Evolutionary conservation across 23 tunicate species (phyloP).

Genomic region (Clavelina lepadiformis): DNA sequence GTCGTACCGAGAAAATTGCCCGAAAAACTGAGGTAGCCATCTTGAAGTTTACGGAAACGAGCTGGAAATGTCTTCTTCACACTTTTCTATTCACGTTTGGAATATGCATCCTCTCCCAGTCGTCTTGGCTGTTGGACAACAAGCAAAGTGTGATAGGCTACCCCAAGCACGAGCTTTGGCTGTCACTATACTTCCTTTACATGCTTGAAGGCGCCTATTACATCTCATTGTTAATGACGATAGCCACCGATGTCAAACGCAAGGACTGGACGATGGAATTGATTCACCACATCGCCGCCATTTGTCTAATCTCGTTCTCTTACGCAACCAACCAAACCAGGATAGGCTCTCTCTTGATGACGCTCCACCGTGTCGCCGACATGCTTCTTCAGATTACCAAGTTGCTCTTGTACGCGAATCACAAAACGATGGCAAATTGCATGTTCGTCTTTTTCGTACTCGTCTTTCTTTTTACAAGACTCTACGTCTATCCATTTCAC

Average conservation of each 20-base stretch:
- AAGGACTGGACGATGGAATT: conserved; percentile 15
- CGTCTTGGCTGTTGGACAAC: conserved; percentile 38
- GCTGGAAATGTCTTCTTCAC: conserved; percentile 36
- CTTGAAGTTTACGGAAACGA: conserved; percentile 20
- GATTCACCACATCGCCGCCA: conserved; percentile 26
- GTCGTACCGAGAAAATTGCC: not conserved
- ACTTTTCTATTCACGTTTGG: conserved; percentile 16
- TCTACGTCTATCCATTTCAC: conserved; percentile 21
- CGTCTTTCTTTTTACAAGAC: conserved; percentile 19
- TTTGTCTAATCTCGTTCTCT: conserved; percentile 22
- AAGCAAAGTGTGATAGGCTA: conserved; percentile 11
- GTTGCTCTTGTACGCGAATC: conserved; percentile 7
- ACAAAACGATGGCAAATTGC: conserved; percentile 11
- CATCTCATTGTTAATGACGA: conserved; percentile 12
- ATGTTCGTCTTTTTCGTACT: conserved; percentile 14
- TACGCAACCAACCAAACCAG: conserved; percentile 24
- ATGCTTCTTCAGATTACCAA: conserved; percentile 34
- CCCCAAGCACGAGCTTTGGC: conserved; percentile 23
- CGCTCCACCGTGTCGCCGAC: conserved; percentile 26
- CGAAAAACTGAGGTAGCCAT: not conserved
- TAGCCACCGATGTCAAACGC: conserved; percentile 22
- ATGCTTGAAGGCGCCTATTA: conserved; percentile 38
- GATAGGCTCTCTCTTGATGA: conserved; percentile 28
- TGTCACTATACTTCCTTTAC: conserved; percentile 12
- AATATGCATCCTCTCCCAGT: conserved; percentile 2